Evolutionary conservation across 2,888 invertebrate species (phyloP), one percentile per base, ranked within the genome.

Genomic region (Opisthograptis luteolata): DNA sequence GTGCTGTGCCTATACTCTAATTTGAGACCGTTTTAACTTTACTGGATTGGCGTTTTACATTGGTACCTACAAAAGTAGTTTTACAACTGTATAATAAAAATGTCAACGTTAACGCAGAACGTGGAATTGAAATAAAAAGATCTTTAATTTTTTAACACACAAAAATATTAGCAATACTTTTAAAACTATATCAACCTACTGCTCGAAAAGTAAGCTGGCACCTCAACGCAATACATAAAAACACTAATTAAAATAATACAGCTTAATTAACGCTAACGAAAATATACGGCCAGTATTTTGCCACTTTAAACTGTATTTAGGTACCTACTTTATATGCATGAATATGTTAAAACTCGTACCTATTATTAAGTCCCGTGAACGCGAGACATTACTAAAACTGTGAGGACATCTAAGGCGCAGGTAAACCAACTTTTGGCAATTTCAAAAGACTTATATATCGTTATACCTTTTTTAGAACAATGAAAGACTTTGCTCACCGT

Each of bases 331-430:
- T 35, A 56, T 52, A 60, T 60, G 42, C 55, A 62, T 56, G 56
- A 43, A 50, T 57, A 58, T 59, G 48, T 52, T 47, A 57, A 62
- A 58, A 47, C 50, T 39, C 31, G n/a, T n/a, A n/a, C n/a, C n/a
- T n/a, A n/a, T 30, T 45, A 45, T 19, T 20, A 17, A 28, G 2
- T 36, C 60, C 47, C 60, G 57, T 53, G 9, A 34, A 59, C 25
- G 55, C 45, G 30, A 31, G 36, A 58, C 44, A 55, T 55, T 41
- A 44, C 58, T 49, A 45, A 43, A 41, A 47, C 25, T 30, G 14
- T 28, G 12, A 35, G 31, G 10, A 35, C 31, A 45, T 45, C 30
- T 35, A 32, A 19, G 20, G 31, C 44, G 20, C 25, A 2, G 1
- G 14, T 31, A 49, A 36, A 22, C 9, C 34, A 49, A 44, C 41